Evolutionary conservation across 2,888 invertebrate species (phyloP), one percentile per base, ranked within the genome.

Genomic region (Reticulitermes lucifugus): DNA sequence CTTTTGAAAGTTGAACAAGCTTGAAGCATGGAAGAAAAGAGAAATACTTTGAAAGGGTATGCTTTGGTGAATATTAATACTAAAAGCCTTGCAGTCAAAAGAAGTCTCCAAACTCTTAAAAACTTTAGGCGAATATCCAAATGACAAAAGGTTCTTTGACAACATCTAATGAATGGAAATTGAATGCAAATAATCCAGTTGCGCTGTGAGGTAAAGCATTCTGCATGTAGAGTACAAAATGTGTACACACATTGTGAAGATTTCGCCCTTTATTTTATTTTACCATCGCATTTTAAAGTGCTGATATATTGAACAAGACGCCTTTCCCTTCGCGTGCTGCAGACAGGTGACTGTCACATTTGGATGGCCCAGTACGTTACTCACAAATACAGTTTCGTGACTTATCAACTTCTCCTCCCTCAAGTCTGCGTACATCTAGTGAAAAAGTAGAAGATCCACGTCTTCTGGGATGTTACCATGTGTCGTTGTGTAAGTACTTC

Each of bases 71-170:
- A 25, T 65, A 65, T 65, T 65, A 65, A 65, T 25, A 25, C 18
- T 65, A n/a, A n/a, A 65, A 65, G 65, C n/a, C 65, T 65, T n/a
- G n/a, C 65, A n/a, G n/a, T 65, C 9, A 65, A 65, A 25, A n/a
- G 65, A n/a, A 12, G 14, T 65, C 25, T 65, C 65, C 65, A 9
- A 55, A n/a, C n/a, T n/a, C 4, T 65, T 10, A 25, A n/a, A n/a
- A 65, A n/a, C 65, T 12, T 65, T 65, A 65, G n/a, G 6, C 10
- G n/a, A 65, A 65, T 25, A 6, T 25, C 12, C 1, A n/a, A 65
- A 65, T n/a, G 25, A 25, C 25, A n/a, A 14, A 25, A 21, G 25
- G n/a, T 65, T 25, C n/a, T 65, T n/a, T 65, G 65, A 65, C 55
- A 65, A 65, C n/a, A 25, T 65, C 60, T 21, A 6, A 22, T 60